Base-by-base conservation (phyloP, 2,113 vertebrate genomes). In the Pao palembangensis region DNA sequence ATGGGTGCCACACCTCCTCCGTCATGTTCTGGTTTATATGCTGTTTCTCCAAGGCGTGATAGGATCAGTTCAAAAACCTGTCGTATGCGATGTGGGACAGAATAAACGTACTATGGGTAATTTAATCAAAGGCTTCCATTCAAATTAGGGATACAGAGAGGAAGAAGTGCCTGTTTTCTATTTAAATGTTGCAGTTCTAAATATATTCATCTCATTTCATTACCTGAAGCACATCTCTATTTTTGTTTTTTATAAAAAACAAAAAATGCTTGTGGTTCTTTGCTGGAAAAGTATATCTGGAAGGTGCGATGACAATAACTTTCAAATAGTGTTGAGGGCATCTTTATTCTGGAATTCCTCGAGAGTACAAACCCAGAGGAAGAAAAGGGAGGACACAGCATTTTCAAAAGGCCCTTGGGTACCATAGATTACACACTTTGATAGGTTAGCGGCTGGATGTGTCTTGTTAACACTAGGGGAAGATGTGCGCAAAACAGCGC, bases 141-240 rank as follows among this genome's bases (percentile, higher is more conserved):
- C 16, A 51, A 31, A 58, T 69, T 11, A 74, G 78, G 34, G n/a
- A 23, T 51, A 61, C 64, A 64, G 34, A 2, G 31, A 16, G 19
- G 3, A 20, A 51, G 55, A 58, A 78, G 41, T 58, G 44, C 59
- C 72, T 17, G 76, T 80, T 78, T 76, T 68, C 56, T 64, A 21
- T 0, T 43, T 74, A 61, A 58, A 72, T 80, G 48, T 69, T 6
- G 0, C 38, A 18, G 34, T 52, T 78, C 67, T 73, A 76, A 84
- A 81, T 73, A 65, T 71, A 79, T 73, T 68, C 41, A 72, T 59
- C 61, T 72, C 63, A 72, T 82, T 87, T 60, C 48, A 61, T 82
- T 72, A 88, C 85, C 83, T 88, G 75, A 79, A 89, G 83, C 77
- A 17, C 56, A 58, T 78, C 81, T 75, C 58, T 71, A 46, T 73